Evolutionary conservation across 2,113 vertebrate genomes (phyloP).

Genomic region (Hoplias malabaricus): DNA sequence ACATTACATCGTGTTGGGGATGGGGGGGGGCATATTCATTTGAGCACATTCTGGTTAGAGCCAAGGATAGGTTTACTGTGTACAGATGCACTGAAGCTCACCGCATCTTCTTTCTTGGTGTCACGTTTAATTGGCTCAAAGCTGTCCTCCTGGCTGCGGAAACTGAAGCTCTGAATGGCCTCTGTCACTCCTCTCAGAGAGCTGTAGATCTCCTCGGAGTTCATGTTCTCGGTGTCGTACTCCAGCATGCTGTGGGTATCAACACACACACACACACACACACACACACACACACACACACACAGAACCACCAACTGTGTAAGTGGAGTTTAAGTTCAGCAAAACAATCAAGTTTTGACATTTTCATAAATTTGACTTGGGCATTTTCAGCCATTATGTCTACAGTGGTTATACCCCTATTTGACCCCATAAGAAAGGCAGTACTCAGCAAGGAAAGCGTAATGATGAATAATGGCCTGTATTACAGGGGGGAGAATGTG

Average conservation of each 20-base stretch:
- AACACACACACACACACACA: slow-evolving; percentile 10
- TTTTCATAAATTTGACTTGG: neutral
- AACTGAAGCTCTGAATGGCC: slow-evolving; percentile 94
- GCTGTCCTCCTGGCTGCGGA: slow-evolving; percentile 90
- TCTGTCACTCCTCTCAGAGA: slow-evolving; percentile 91
- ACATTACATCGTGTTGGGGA: no score
- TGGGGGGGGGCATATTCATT: no score
- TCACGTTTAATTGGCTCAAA: slow-evolving; percentile 83
- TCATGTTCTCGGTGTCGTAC: slow-evolving; percentile 92
- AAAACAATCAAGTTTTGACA: no score
- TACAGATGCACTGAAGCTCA: slow-evolving; percentile 62
- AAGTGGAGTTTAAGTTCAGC: no score
- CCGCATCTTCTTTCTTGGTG: slow-evolving; percentile 79
- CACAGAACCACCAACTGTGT: neutral
- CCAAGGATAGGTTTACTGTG: neutral
- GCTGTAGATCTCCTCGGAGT: slow-evolving; percentile 93
- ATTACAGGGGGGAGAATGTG: neutral
- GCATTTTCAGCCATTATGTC: neutral
- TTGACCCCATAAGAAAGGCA: neutral
- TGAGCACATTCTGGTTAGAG: neutral
- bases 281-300: slow-evolving; percentile 11
- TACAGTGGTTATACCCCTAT: neutral
- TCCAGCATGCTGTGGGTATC: slow-evolving; percentile 81
- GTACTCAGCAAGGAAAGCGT: neutral
- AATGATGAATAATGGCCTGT: neutral